A percentile compares a stretch with the other conserved stretches of the same genome.
Evolutionary conservation across 2,797 vertebrate species (phyloP).

Genomic region (Propithecus perrieri): DNA sequence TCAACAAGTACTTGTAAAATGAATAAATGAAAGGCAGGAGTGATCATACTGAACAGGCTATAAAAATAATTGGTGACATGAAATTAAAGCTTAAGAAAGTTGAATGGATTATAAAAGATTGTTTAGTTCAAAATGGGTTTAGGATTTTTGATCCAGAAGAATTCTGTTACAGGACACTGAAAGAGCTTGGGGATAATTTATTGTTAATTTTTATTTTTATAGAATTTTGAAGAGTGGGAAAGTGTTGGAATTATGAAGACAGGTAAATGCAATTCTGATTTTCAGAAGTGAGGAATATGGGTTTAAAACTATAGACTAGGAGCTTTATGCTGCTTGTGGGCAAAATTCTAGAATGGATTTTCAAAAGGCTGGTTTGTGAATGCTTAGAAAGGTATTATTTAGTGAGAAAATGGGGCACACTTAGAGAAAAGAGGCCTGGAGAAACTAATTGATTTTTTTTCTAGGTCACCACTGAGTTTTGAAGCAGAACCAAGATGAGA

Average conservation of each 20-base stretch:
- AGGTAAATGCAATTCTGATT: constrained; percentile 22
- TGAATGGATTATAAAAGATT: background rate
- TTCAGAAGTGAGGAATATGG: background rate
- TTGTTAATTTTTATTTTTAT: constrained; percentile 25
- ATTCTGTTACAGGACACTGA: background rate
- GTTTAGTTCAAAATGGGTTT: constrained; percentile 12
- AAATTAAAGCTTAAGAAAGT: constrained; percentile 35
- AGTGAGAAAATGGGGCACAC: background rate
- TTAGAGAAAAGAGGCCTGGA: background rate
- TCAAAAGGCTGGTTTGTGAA: constrained; percentile 4
- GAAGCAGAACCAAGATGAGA: background rate
- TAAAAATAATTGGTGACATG: background rate
- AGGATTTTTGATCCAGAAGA: constrained; percentile 42
- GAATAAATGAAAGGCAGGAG: background rate
- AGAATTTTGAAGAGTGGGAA: constrained; percentile 20
- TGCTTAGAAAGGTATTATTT: background rate
- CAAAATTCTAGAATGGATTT: constrained; percentile 16
- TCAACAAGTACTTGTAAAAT: background rate
- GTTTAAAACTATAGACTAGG: background rate
- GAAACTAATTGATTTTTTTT: background rate
- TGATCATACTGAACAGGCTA: background rate
- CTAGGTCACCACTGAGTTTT: background rate
- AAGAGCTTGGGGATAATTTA: constrained; percentile 3
- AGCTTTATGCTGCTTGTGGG: background rate
- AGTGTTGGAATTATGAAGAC: constrained; percentile 27